Base-by-base conservation (phyloP, 2,888 invertebrate species). In the Nemoura dubitans region DNA sequence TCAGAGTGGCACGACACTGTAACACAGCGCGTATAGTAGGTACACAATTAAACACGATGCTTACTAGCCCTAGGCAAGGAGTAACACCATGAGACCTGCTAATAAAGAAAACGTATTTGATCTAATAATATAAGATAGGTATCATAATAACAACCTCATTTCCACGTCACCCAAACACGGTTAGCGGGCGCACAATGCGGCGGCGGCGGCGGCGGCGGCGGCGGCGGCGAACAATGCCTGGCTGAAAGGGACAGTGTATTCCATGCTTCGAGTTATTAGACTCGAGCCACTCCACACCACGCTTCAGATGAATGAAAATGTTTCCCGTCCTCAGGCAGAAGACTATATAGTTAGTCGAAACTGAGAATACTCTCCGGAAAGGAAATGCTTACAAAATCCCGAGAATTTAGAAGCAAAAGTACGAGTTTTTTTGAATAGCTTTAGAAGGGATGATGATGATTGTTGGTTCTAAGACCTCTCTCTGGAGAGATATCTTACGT, bases 111-210 rank as follows among this genome's bases (percentile, higher is more conserved):
- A 59, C 21, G 21, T 59, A 59, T 59, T 59, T 59, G 1, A 59
- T 59, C 59, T 59, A 59, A 59, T 59, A 81, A 81, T 81, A 81
- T 81, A 21, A 29, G 81, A 81, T 81, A 30, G 81, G 21, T 81
- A 81, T 81, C 81, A 28, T 81, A 59, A 59, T 21, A 29, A 16
- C 21, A 29, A 81, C 81, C 81, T 29, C 27, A 81, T 81, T 81
- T 81, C 81, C 81, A 81, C 81, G 81, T 81, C 81, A 81, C 81
- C 81, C 27, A 81, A 81, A 81, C 81, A 81, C 81, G 27, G 81
- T 30, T 81, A 81, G 36, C 30, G 29, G 29, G 27, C 21, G 21
- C 14, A 59, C 36, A 36, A 36, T 36, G 36, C 36, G 3, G 36
- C 36, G 36, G 3, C 36, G 36, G 36, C 36, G 36, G 10, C 36